phyloP scores from a whole-genome alignment of 2,888 invertebrate genomes.

The Ormyrus nitidulus region DNA sequence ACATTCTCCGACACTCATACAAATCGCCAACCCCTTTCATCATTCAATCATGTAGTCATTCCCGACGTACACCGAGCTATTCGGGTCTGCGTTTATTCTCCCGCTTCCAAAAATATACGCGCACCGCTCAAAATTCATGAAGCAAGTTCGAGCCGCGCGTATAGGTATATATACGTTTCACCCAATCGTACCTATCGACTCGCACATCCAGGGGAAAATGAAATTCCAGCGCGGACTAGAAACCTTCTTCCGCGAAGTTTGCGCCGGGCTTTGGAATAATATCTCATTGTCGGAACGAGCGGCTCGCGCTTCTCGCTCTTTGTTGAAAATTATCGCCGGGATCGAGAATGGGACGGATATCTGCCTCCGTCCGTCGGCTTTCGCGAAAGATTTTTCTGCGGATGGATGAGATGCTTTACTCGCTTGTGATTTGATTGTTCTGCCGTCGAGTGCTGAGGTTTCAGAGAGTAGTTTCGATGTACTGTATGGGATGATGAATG shows the following conservation, averaged over 20 bases:
- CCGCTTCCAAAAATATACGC: no score
- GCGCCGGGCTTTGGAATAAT: constrained; percentile 17
- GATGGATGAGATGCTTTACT: no score
- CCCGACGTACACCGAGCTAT: no score
- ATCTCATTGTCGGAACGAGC: constrained; percentile 21
- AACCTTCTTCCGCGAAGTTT: constrained; percentile 31
- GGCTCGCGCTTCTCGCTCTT: neutral
- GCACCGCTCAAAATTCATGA: neutral
- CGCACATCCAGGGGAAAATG: neutral
- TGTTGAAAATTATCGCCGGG: constrained; percentile 18
- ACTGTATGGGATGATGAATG: no score
- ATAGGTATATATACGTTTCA: neutral
- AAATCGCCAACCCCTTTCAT: no score
- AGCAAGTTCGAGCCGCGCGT: neutral
- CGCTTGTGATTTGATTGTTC: no score
- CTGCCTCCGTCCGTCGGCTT: neutral
- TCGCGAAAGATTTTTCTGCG: neutral
- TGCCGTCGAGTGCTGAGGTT: no score
- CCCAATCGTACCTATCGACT: constrained; percentile 18
- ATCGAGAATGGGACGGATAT: constrained; percentile 15
- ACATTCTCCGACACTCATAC: no score
- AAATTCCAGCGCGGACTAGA: constrained; percentile 39
- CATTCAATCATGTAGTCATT: no score
- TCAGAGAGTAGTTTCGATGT: no score
- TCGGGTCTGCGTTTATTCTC: no score